Evolutionary conservation across 2,113 vertebrate species (phyloP).

Genomic region (Actenoides lindsayi): DNA sequence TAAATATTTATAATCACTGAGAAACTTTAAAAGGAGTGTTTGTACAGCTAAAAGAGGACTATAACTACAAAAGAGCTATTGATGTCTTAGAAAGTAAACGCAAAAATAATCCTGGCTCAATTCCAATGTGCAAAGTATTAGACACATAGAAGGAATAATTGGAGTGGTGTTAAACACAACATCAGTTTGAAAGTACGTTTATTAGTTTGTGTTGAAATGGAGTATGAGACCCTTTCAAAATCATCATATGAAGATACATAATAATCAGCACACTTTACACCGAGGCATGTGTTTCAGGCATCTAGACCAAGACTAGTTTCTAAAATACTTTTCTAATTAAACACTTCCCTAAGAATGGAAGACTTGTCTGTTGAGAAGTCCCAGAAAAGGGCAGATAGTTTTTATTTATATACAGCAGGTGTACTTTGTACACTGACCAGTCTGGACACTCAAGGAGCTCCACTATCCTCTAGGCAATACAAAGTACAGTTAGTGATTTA

Average conservation of each 20-base stretch:
- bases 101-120: not conserved
- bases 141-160: not conserved
- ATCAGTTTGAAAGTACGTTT: not conserved
- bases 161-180: not conserved
- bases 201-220: not conserved
- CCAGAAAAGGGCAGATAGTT: not conserved
- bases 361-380: not conserved
- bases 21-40: not conserved
- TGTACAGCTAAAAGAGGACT: not conserved
- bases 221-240: not conserved
- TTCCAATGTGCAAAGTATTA: not conserved
- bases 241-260: not conserved
- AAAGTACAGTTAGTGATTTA: not conserved
- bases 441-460: not conserved
- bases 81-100: not conserved
- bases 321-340: not conserved
- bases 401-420: not conserved
- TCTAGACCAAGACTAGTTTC: not conserved
- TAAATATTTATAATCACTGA: not conserved
- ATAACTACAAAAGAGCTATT: not conserved
- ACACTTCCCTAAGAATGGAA: not conserved
- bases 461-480: not conserved
- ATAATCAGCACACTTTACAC: not conserved
- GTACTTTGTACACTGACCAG: not conserved
- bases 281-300: not conserved